Evolutionary conservation across 2,113 vertebrate species (phyloP).

Genomic region (Casuarius casuarius): DNA sequence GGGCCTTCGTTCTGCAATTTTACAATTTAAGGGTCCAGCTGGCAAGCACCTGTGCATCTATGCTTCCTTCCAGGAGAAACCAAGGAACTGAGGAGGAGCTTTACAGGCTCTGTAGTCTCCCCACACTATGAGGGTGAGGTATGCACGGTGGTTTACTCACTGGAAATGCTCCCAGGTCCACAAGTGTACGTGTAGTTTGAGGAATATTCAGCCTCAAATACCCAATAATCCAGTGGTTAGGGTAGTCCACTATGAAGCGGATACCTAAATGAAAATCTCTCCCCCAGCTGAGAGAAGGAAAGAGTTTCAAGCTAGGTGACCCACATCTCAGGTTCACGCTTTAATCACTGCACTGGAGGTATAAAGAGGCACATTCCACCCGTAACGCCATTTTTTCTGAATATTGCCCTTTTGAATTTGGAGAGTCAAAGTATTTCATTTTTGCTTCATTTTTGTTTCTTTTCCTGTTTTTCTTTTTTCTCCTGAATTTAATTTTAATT

Average conservation of each 20-base stretch:
- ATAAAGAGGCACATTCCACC: neutral
- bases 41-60: neutral
- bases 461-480: neutral
- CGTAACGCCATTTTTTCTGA: neutral
- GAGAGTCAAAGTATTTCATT: neutral
- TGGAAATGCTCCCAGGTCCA: neutral
- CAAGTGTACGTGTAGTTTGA: neutral
- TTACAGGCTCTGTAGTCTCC: neutral
- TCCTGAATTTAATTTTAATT: neutral
- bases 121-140: neutral
- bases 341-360: neutral
- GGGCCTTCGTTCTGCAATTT: neutral
- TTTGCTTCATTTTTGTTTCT: neutral
- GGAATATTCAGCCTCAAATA: neutral
- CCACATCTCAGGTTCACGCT: neutral
- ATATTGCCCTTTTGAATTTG: neutral
- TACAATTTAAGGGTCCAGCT: neutral
- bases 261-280: neutral
- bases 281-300: neutral
- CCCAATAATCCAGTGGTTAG: neutral
- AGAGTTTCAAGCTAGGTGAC: neutral
- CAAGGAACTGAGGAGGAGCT: neutral
- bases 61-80: neutral
- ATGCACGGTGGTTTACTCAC: neutral
- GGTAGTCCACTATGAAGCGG: neutral